Evolutionary conservation across 2,888 invertebrate species (phyloP).

Genomic region (Auanema freiburgensis): DNA sequence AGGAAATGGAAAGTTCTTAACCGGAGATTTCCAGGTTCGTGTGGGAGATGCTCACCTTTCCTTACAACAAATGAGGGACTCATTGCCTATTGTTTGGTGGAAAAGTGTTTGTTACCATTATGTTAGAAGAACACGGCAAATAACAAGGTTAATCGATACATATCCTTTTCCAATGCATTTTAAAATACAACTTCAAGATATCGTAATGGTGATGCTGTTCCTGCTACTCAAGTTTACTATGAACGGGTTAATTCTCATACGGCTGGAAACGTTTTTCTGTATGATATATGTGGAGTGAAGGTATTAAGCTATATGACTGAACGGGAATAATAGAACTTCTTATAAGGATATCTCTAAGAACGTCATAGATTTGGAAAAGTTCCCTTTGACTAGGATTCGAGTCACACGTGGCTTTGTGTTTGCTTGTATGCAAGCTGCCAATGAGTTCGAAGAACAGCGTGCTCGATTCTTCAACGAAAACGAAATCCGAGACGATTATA

Average conservation of each 20-base stretch:
- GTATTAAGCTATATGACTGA: constrained; percentile 26
- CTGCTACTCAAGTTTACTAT: constrained; percentile 81
- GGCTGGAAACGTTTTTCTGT: constrained; percentile 78
- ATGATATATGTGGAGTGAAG: constrained; percentile 74
- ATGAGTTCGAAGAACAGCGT: constrained; percentile 81
- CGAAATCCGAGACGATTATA: constrained; percentile 80
- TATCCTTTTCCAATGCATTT: not conserved
- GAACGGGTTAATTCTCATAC: constrained; percentile 81
- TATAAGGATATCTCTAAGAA: constrained; percentile 36
- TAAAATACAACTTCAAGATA: constrained; percentile 67
- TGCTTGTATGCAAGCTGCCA: constrained; percentile 74
- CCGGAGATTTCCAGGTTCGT: constrained; percentile 69
- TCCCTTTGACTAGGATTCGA: constrained; percentile 32
- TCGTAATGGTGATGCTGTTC: constrained; percentile 80
- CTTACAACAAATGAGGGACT: constrained; percentile 74
- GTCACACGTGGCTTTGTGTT: constrained; percentile 74
- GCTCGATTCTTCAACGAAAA: constrained; percentile 79
- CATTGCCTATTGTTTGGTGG: constrained; percentile 83
- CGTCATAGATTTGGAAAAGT: constrained; percentile 30
- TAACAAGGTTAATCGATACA: constrained; percentile 48
- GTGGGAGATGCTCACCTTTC: constrained; percentile 74
- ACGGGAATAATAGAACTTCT: not conserved
- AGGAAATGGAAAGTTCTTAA: no score
- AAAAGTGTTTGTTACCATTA: constrained; percentile 84
- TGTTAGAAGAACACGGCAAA: constrained; percentile 75